Evolutionary conservation across 2,113 vertebrate species (phyloP).

Genomic region (Sander lucioperca): DNA sequence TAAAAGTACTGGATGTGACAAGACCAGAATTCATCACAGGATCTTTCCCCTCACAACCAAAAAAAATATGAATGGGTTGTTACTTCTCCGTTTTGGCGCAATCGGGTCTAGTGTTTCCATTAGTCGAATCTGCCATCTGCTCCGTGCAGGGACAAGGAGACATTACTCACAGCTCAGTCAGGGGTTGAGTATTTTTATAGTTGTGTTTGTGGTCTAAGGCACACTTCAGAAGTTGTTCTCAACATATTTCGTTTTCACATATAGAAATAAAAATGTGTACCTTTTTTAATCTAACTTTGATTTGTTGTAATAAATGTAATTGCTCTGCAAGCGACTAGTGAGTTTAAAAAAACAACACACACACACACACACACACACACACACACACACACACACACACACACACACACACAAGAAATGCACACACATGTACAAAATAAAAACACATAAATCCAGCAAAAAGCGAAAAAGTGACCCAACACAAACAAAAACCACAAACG

Average conservation of each 20-base stretch:
- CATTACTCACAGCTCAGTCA: conserved; percentile 31
- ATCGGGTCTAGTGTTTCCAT: conserved; percentile 39
- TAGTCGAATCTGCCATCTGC: conserved; percentile 25
- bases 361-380: no score
- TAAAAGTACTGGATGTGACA: not conserved
- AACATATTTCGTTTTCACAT: no score
- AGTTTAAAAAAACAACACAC: no score
- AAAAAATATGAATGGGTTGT: not conserved
- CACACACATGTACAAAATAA: not conserved
- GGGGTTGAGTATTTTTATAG: conserved; percentile 36
- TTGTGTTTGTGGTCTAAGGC: conserved; percentile 7
- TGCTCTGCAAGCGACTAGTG: not conserved
- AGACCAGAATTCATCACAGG: conserved; percentile 9
- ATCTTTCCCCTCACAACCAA: not conserved
- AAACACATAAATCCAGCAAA: not conserved
- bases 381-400: no score
- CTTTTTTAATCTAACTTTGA: not conserved
- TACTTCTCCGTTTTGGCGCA: conserved; percentile 4
- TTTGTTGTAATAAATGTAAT: not conserved
- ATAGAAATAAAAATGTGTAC: not conserved
- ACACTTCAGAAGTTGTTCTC: conserved; percentile 13
- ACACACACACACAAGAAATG: no score
- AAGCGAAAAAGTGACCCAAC: not conserved
- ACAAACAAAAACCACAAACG: not conserved
- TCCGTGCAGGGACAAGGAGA: conserved; percentile 16